phyloP scores from a whole-genome alignment of 2,888 invertebrate species.

The Morpho deidamia region DNA sequence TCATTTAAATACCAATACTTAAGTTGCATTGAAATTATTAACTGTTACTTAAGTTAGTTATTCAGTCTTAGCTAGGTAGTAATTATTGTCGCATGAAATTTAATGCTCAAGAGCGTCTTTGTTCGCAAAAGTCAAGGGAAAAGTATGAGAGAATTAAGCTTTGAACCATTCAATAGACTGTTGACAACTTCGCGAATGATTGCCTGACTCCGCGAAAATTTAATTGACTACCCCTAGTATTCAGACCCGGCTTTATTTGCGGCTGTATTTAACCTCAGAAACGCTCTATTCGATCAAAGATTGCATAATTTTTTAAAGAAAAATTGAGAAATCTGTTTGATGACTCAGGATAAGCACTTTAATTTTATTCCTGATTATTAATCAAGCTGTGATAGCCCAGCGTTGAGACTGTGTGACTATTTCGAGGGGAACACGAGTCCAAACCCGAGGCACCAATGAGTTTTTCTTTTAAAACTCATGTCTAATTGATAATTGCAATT shows the following conservation, averaged over 20 bases:
- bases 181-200: neutral
- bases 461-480: too few relatives aligned
- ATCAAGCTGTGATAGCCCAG: too few relatives aligned
- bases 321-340: neutral
- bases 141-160: neutral
- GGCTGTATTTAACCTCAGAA: too few relatives aligned
- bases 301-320: neutral
- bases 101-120: neutral
- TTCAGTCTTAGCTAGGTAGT: neutral
- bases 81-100: neutral
- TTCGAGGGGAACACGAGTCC: too few relatives aligned
- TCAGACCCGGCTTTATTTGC: neutral
- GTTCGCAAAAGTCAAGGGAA: neutral
- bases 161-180: constrained; percentile 2
- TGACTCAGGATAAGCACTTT: neutral
- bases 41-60: too few relatives aligned
- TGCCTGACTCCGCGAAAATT: neutral
- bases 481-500: too few relatives aligned
- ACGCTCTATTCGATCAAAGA: neutral
- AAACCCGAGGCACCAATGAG: too few relatives aligned
- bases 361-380: too few relatives aligned
- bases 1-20: neutral
- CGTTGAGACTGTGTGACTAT: too few relatives aligned
- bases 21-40: too few relatives aligned
- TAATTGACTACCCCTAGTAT: neutral